These are phyloP conservation scores for Melieria crassipennis DNA, from an alignment of 2,888 invertebrate genomes.

Conservation along the genomic window DNA sequence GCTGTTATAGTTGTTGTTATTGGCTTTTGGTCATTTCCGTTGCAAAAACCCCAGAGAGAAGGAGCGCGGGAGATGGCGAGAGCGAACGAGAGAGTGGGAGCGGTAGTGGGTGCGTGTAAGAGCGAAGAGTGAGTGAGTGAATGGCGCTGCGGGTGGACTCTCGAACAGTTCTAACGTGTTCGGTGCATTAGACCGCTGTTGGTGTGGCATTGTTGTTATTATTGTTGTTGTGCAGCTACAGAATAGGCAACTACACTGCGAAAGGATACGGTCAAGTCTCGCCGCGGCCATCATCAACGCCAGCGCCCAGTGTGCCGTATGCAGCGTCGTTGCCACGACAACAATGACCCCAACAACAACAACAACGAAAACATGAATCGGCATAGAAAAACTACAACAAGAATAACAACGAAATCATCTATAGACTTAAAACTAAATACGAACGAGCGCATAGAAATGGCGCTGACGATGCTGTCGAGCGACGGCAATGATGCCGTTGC, in stretches of 20 bases:
- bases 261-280: slow-evolving; percentile 1
- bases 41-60: not conserved
- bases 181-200: not conserved
- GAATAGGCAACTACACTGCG: not conserved
- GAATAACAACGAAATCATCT: too few relatives aligned
- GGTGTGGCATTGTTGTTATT: not conserved
- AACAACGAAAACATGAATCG: not conserved
- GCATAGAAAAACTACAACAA: too few relatives aligned
- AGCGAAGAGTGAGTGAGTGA: too few relatives aligned
- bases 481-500: too few relatives aligned
- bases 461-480: slow-evolving; percentile 17
- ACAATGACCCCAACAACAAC: not conserved
- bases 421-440: too few relatives aligned
- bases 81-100: too few relatives aligned
- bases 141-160: too few relatives aligned
- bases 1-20: not conserved
- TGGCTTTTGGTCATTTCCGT: slow-evolving; percentile 14
- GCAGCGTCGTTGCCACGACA: not conserved
- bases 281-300: slow-evolving; percentile 18
- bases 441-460: not conserved
- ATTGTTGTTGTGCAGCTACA: not conserved
- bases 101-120: too few relatives aligned
- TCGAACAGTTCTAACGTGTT: not conserved
- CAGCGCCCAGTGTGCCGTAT: not conserved
- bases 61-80: not conserved